Evolutionary conservation across 2,113 vertebrate species (phyloP).

Genomic region (Electrona antarctica): DNA sequence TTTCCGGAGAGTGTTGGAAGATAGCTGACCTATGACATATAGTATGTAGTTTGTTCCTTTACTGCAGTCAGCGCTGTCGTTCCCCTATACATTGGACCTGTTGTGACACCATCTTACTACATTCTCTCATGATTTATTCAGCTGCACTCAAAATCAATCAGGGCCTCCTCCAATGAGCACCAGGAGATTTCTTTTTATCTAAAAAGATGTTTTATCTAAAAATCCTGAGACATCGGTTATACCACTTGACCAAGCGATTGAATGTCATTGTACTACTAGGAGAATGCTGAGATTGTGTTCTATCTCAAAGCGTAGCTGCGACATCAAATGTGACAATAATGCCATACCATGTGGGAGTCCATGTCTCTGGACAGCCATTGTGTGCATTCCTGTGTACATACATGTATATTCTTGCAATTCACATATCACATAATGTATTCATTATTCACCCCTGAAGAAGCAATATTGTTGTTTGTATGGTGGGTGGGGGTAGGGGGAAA

Average conservation of each 20-base stretch:
- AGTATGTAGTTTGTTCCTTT: constrained; percentile 51
- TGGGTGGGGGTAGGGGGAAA: neutral
- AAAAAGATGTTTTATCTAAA: neutral
- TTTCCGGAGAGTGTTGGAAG: constrained; percentile 52
- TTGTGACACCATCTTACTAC: constrained; percentile 6
- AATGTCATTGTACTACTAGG: constrained; percentile 36
- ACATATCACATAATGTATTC: constrained; percentile 31
- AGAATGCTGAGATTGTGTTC: neutral
- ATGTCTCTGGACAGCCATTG: constrained; percentile 9
- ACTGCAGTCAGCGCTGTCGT: constrained; percentile 37
- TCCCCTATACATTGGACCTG: constrained; percentile 20
- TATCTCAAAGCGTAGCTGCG: constrained; percentile 35
- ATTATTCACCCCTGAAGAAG: constrained; percentile 7
- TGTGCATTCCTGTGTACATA: neutral
- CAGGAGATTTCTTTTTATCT: constrained; percentile 14
- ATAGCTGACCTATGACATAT: constrained; percentile 48
- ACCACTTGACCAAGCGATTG: neutral
- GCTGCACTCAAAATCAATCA: constrained; percentile 36
- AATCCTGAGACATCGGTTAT: too few relatives aligned
- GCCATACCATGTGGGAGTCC: constrained; percentile 17
- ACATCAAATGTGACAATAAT: constrained; percentile 32
- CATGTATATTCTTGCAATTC: constrained; percentile 17
- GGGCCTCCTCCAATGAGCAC: constrained; percentile 39
- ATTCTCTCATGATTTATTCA: constrained; percentile 47
- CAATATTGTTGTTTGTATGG: constrained; percentile 17